These are phyloP conservation scores for Prorops nasuta DNA, from an alignment of 1,140 invertebrate species.

Conservation along the genomic window DNA sequence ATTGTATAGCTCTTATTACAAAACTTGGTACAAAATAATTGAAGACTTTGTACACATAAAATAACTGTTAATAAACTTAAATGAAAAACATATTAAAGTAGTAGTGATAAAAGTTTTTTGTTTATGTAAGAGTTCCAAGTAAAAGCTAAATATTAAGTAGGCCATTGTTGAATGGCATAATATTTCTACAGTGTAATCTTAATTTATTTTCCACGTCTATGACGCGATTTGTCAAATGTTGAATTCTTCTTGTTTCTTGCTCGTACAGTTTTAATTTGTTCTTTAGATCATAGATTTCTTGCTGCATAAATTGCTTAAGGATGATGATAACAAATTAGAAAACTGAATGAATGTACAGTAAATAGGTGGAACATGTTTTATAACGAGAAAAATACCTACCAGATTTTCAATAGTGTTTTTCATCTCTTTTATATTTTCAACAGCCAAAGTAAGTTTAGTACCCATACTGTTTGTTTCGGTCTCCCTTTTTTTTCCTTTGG, in stretches of 20 bases:
- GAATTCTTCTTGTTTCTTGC: constrained; percentile 44
- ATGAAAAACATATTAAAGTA: constrained; percentile 30
- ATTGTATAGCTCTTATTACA: background rate
- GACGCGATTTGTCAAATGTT: constrained; percentile 44
- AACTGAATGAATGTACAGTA: no score
- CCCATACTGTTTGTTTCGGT: constrained; percentile 41
- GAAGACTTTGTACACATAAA: no score
- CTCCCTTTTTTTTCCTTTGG: constrained; percentile 42
- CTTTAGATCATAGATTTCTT: constrained; percentile 47
- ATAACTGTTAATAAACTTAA: background rate
- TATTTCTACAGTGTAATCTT: constrained; percentile 40
- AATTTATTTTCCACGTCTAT: constrained; percentile 45
- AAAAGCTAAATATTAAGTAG: constrained; percentile 22
- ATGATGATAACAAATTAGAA: no score
- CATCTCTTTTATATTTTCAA: constrained; percentile 49
- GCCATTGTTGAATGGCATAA: constrained; percentile 20
- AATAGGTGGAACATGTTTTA: no score
- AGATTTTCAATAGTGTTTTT: constrained; percentile 45
- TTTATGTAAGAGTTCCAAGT: background rate
- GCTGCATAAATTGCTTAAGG: constrained; percentile 47
- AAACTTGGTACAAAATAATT: background rate
- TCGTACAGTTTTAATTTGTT: constrained; percentile 47
- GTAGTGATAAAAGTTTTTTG: constrained; percentile 26
- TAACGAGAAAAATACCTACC: constrained; percentile 35
- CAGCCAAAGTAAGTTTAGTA: constrained; percentile 41